phyloP scores from a whole-genome alignment of 2,888 invertebrate species.

The Erebia aethiops region DNA sequence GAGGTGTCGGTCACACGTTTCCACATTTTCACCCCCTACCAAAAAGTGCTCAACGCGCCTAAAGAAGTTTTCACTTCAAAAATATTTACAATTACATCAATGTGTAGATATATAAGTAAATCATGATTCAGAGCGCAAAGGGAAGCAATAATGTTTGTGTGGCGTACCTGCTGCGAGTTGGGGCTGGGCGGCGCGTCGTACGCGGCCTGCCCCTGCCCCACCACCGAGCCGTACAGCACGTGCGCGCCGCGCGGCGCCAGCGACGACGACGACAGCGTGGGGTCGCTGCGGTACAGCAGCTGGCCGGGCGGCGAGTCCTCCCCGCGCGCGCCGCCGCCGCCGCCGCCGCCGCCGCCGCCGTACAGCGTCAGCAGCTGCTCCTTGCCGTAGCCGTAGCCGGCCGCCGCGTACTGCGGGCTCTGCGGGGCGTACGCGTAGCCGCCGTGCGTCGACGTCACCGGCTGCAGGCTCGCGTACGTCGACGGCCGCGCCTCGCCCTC shows the following conservation, averaged over 20 bases:
- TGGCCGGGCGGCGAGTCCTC: constrained; percentile 82
- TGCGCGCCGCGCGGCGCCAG: constrained; percentile 81
- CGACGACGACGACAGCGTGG: constrained; percentile 86
- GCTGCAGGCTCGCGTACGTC: constrained; percentile 86
- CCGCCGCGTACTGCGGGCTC: constrained; percentile 67
- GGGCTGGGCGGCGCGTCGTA: constrained; percentile 84
- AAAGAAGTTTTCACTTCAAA: too few relatives aligned
- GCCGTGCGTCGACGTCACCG: constrained; percentile 81
- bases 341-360: constrained; percentile 50
- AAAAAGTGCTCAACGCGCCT: too few relatives aligned
- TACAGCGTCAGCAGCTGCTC: constrained; percentile 51
- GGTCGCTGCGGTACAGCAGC: constrained; percentile 85
- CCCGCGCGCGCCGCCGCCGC: constrained; percentile 56
- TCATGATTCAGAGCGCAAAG: too few relatives aligned
- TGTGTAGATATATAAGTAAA: too few relatives aligned
- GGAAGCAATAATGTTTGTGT: neutral
- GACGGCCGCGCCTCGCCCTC: constrained; percentile 65
- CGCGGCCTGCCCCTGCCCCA: constrained; percentile 70
- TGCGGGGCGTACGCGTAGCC: constrained; percentile 66
- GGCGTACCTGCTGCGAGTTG: constrained; percentile 78
- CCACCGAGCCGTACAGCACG: constrained; percentile 74
- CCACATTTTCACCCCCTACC: too few relatives aligned
- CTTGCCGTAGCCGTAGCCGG: constrained; percentile 49
- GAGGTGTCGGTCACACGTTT: too few relatives aligned
- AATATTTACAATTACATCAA: too few relatives aligned